These are phyloP conservation scores for Augochlorella aurata DNA, from an alignment of 2,888 invertebrate species.

Conservation along the genomic window DNA sequence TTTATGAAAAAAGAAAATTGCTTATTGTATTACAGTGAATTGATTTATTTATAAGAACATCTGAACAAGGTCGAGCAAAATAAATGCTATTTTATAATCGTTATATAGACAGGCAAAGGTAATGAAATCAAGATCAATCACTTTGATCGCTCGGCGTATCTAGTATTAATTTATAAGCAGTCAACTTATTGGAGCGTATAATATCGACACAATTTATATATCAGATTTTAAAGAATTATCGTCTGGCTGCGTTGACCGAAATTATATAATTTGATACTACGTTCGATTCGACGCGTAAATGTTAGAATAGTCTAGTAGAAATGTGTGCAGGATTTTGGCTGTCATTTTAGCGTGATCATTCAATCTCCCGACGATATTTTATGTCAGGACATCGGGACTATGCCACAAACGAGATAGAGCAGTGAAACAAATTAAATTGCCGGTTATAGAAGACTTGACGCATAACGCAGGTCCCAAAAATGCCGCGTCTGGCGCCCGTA, in stretches of 20 bases:
- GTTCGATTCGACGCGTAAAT: too few species aligned
- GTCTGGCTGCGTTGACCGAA: neutral
- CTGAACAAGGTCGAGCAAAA: too few species aligned
- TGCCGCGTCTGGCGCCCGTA: conserved; percentile 20
- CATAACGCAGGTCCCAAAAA: neutral
- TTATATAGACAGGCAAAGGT: too few species aligned
- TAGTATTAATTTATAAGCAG: too few species aligned
- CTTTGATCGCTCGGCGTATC: too few species aligned
- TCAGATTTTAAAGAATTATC: neutral
- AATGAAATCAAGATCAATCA: too few species aligned
- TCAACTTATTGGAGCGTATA: neutral
- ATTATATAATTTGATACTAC: neutral
- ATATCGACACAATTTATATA: neutral
- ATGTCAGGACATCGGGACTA: neutral
- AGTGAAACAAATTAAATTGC: conserved; percentile 29
- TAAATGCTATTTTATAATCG: too few species aligned
- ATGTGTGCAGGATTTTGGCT: neutral
- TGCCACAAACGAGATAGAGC: too few species aligned
- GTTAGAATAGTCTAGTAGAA: neutral
- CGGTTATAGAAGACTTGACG: conserved; percentile 16
- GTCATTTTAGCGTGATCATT: neutral
- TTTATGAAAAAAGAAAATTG: too few species aligned
- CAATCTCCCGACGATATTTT: neutral
- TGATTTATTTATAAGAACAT: too few species aligned
- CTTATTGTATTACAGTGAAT: too few species aligned